Evolutionary conservation across 2,113 vertebrate genomes (phyloP).

Genomic region (Mystacornis crossleyi): DNA sequence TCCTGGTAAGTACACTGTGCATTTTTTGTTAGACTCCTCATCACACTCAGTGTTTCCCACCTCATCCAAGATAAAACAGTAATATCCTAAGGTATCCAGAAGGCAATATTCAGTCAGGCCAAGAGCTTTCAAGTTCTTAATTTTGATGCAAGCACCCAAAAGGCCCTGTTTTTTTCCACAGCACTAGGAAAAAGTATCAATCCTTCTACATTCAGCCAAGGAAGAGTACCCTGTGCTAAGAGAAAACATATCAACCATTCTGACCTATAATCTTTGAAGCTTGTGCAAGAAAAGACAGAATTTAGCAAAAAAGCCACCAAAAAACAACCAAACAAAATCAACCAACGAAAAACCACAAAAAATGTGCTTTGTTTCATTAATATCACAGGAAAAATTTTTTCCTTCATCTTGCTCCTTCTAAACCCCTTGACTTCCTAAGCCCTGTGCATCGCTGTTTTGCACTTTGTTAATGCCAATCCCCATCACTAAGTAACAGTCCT

Average conservation of each 20-base stretch:
- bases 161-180: background rate
- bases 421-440: background rate
- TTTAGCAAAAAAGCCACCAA: background rate
- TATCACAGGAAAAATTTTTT: background rate
- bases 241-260: background rate
- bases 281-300: background rate
- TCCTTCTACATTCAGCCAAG: background rate
- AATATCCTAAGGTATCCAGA: background rate
- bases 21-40: background rate
- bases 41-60: background rate
- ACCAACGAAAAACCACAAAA: background rate
- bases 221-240: background rate
- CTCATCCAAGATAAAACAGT: background rate
- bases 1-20: conserved; percentile 76
- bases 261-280: background rate
- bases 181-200: background rate
- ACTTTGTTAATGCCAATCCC: background rate
- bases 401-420: background rate
- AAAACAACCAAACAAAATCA: background rate
- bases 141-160: background rate
- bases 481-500: background rate
- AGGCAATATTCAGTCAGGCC: background rate
- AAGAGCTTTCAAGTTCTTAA: background rate
- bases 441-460: background rate
- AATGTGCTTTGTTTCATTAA: background rate